phyloP scores from a whole-genome alignment of 2,888 invertebrate genomes.

The Cremastobaeus sp. region DNA sequence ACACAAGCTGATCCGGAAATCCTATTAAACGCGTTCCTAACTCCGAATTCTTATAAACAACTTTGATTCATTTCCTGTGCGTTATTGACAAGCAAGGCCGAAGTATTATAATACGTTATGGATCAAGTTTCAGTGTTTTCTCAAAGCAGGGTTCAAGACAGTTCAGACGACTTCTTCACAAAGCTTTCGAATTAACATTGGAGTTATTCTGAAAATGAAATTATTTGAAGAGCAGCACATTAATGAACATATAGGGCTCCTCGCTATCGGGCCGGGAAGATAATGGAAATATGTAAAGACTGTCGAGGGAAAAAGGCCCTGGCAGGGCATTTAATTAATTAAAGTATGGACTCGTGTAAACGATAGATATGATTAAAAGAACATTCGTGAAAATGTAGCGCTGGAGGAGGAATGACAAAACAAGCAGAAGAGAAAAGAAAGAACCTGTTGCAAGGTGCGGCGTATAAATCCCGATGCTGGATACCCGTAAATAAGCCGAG shows the following conservation, averaged over 20 bases:
- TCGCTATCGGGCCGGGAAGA: too few species aligned
- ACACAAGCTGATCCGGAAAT: conserved; percentile 28
- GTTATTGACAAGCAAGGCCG: conserved; percentile 12
- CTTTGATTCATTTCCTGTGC: conserved; percentile 24
- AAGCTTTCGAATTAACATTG: too few species aligned
- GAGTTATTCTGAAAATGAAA: too few species aligned
- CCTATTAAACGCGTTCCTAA: conserved; percentile 12
- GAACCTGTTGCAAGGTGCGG: conserved; percentile 63
- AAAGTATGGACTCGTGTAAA: conserved; percentile 31
- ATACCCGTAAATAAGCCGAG: conserved; percentile 73
- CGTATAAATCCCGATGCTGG: conserved; percentile 72
- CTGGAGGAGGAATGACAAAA: conserved; percentile 51
- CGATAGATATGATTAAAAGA: conserved; percentile 37
- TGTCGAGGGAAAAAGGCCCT: too few species aligned
- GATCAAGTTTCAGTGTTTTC: too few species aligned
- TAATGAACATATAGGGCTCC: too few species aligned
- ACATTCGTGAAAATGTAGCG: conserved; percentile 51
- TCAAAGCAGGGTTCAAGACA: too few species aligned
- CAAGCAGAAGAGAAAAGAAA: conserved; percentile 51
- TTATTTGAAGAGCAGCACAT: too few species aligned
- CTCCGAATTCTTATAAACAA: conserved; percentile 4
- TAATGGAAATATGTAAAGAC: too few species aligned
- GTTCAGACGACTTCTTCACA: too few species aligned
- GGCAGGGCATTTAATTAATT: conserved; percentile 18
- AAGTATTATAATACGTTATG: too few species aligned